phyloP scores from a whole-genome alignment of 1,140 invertebrate genomes.

The Cardiocondyla obscurior region DNA sequence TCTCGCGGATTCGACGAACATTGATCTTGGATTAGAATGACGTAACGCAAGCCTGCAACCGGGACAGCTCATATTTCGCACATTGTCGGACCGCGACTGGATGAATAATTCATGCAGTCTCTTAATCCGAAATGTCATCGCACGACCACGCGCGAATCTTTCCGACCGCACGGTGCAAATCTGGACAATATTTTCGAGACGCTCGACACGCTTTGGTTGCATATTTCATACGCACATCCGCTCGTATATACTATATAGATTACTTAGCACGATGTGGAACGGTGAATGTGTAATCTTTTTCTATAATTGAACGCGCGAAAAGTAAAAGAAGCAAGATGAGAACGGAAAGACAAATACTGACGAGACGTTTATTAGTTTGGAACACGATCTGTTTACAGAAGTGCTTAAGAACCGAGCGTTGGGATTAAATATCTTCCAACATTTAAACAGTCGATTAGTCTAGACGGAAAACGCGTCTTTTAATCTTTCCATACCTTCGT shows the following conservation, averaged over 20 bases:
- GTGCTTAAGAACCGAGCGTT: conserved; percentile 38
- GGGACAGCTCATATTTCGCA: conserved; percentile 37
- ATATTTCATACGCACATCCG: conserved; percentile 23
- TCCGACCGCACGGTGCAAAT: not conserved
- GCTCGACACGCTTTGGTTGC: not conserved
- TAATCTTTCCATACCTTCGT: conserved; percentile 16
- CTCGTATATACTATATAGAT: conserved; percentile 10
- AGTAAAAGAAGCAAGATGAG: not conserved
- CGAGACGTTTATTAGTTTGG: conserved; percentile 2
- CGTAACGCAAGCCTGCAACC: not conserved
- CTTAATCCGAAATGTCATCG: conserved; percentile 51
- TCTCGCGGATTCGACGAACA: conserved; percentile 5
- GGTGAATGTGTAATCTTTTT: not conserved
- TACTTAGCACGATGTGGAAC: not conserved
- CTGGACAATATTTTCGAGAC: not conserved
- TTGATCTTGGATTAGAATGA: conserved; percentile 60
- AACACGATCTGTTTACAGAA: conserved; percentile 61
- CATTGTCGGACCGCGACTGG: not conserved
- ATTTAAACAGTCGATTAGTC: conserved; percentile 24
- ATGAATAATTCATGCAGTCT: conserved; percentile 53
- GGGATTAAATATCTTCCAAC: conserved; percentile 63
- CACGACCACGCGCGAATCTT: conserved; percentile 30
- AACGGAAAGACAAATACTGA: not conserved
- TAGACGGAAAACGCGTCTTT: not conserved
- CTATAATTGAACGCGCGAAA: not conserved